A percentile compares a stretch with the other conserved stretches of the same genome.
Conservation (phyloP, 2,888 invertebrate species). For the Geophilus truncorum region DNA sequence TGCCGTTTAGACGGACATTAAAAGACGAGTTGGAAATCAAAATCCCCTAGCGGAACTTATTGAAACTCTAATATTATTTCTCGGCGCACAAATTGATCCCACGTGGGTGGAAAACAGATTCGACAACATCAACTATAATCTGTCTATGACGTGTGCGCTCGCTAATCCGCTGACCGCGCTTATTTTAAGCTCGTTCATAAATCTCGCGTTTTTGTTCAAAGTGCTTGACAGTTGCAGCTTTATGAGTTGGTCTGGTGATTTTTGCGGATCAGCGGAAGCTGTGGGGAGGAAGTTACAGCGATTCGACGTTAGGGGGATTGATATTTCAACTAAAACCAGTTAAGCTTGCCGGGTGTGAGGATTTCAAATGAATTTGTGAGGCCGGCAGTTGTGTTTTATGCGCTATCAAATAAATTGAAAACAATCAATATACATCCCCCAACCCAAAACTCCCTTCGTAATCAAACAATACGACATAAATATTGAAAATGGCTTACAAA, state of each 20-base stretch:
- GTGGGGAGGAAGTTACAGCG: constrained; percentile 14
- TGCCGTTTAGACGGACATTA: too few relatives aligned
- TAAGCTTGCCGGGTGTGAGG: constrained; percentile 8
- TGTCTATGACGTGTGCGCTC: constrained; percentile 5
- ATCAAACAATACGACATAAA: not conserved
- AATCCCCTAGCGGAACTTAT: constrained; percentile 2
- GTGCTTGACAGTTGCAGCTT: constrained; percentile 15
- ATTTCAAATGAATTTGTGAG: constrained; percentile 18
- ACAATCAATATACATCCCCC: not conserved
- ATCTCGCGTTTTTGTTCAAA: constrained; percentile 12
- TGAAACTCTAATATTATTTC: constrained; percentile 9
- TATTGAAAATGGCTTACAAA: too few relatives aligned
- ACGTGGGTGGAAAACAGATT: constrained; percentile 3
- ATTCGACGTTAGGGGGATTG: constrained; percentile 10
- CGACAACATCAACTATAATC: constrained; percentile 6
- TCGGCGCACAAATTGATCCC: not conserved
- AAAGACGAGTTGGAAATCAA: not conserved
- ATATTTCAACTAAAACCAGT: constrained; percentile 14
- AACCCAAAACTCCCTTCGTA: not conserved
- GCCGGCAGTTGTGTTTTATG: not conserved
- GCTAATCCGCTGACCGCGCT: constrained; percentile 9
- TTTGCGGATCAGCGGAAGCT: constrained; percentile 14
- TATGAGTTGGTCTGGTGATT: constrained; percentile 16
- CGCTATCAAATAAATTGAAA: not conserved
- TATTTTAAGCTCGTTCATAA: constrained; percentile 7